These are phyloP conservation scores for Microtus ochrogaster DNA, from an alignment of 2,113 vertebrate genomes.

Conservation along the genomic window DNA sequence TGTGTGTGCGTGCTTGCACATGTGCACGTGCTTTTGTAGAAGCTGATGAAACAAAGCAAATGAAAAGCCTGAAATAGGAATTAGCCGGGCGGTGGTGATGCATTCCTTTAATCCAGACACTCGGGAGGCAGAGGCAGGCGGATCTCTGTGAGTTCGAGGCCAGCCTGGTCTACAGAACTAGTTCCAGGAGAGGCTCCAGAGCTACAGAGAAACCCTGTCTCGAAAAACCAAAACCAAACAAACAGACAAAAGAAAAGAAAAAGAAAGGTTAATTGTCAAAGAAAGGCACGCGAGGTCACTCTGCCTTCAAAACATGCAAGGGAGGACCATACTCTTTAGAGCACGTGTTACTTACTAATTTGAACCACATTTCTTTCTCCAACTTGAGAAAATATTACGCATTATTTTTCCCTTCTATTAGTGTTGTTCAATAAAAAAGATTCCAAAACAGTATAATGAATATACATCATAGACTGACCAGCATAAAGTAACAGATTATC, in stretches of 20 bases:
- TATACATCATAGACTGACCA: conserved; percentile 7
- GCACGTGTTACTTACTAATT: background rate
- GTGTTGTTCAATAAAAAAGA: background rate
- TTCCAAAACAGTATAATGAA: background rate
- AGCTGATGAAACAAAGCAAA: conserved; percentile 39
- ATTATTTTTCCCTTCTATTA: conserved; percentile 25
- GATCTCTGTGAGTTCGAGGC: no score
- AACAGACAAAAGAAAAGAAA: background rate
- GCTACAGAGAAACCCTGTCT: no score
- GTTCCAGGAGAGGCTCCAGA: no score
- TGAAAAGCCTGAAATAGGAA: background rate
- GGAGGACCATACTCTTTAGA: background rate
- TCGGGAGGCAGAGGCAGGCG: no score
- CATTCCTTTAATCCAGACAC: no score
- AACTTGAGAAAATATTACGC: conserved; percentile 18
- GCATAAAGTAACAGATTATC: conserved; percentile 1
- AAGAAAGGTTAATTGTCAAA: background rate
- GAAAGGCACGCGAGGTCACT: background rate
- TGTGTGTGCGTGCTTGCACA: background rate
- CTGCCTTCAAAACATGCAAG: background rate
- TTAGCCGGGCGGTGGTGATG: background rate
- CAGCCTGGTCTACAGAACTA: no score
- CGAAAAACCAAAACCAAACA: no score
- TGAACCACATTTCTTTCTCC: conserved; percentile 28
- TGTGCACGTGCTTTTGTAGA: background rate